Base-by-base conservation (phyloP, 2,888 invertebrate species). In the Melanargia galathea region DNA sequence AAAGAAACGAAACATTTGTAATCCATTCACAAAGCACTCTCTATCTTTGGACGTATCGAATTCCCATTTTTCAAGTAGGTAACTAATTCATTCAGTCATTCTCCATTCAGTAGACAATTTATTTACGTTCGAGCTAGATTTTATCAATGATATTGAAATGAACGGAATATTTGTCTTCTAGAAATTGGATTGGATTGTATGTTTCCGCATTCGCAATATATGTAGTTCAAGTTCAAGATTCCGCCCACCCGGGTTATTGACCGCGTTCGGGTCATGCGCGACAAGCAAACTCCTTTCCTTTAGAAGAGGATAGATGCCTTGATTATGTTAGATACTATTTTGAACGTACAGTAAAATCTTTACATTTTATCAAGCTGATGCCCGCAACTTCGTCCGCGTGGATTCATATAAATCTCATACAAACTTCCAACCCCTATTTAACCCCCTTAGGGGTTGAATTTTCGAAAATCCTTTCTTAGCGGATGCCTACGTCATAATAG, bases 201-300 rank as follows among this genome's bases (percentile, higher is more conserved):
- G 73, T 76, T 79, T 79, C 75, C 75, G 74, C 66, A 71, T 75
- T 72, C 75, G 74, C 78, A 80, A 63, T 83, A 75, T 83, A 63
- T 83, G 75, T 83, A 82, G 85, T 87, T 90, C 87, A 88, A 88
- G 89, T 89, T 88, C 87, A 89, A 86, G 84, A 84, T 80, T 81
- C 79, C 75, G 74, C 76, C 79, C 75, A 71, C 65, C 65, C 69
- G 75, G 87, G 83, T 87, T 84, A 87, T 86, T 86, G 87, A 85
- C 86, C 86, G 83, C 76, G 72, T 75, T 69, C 75, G 71, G 80
- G 79, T 81, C 81, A 83, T 84, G 83, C 83, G 83, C 84, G 78
- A 75, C 74, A 70, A 66, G 70, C 64, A 70, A 49, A 66, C 16
- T 57, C 60, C 56, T 60, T 62, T 59, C 54, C 54, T 54, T 73